These are phyloP conservation scores for Pantala flavescens DNA, from an alignment of 1,140 invertebrate species.

Conservation along the genomic window DNA sequence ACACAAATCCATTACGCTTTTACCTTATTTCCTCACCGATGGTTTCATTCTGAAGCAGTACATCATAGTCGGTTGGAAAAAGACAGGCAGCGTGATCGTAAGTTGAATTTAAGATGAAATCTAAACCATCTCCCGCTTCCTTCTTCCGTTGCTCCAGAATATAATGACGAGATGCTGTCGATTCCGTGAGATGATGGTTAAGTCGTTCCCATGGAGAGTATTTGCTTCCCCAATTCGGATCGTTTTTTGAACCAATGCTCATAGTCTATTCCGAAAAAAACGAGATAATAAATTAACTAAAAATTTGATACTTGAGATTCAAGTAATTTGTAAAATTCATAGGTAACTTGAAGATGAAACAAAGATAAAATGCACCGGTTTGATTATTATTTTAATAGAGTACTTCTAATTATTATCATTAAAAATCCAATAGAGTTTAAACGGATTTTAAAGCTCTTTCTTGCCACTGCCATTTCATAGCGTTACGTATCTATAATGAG, in stretches of 20 bases:
- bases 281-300: not conserved
- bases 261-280: not conserved
- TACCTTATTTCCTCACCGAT: too few relatives aligned
- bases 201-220: not conserved
- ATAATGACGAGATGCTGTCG: not conserved
- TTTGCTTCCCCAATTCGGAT: not conserved
- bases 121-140: not conserved
- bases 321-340: not conserved
- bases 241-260: not conserved
- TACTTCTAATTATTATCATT: too few relatives aligned
- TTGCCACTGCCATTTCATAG: too few relatives aligned
- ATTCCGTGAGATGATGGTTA: not conserved
- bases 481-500: too few relatives aligned
- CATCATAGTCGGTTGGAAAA: not conserved
- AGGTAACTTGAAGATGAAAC: not conserved
- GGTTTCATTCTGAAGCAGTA: not conserved
- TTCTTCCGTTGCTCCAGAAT: not conserved
- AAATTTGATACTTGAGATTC: too few relatives aligned
- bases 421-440: too few relatives aligned
- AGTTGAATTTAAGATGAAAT: not conserved
- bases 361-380: too few relatives aligned
- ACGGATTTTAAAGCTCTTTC: too few relatives aligned
- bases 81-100: not conserved
- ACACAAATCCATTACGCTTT: too few relatives aligned
- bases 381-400: too few relatives aligned